Percentiles rank a stretch among this genome's conserved stretches.
phyloP scores from a whole-genome alignment of 2,888 invertebrate genomes.

The Diabrotica balteata region DNA sequence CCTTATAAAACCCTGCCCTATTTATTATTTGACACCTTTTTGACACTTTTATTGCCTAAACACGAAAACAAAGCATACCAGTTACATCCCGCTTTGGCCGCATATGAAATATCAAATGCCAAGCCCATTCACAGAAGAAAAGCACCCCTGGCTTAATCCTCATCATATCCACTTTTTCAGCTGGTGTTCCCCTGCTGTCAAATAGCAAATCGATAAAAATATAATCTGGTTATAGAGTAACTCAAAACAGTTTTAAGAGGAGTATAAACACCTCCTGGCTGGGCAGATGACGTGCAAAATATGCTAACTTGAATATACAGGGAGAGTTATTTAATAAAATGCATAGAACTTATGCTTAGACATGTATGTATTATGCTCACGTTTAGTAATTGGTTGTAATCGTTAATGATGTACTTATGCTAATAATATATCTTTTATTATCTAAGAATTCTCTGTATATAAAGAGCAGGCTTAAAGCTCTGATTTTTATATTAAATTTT shows the following conservation, averaged over 20 bases:
- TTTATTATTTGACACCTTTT: no score
- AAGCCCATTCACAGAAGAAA: slow-evolving; percentile 1
- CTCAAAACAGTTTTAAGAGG: slow-evolving; percentile 35
- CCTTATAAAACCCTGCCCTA: no score
- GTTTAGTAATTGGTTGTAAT: no score
- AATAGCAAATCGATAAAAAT: slow-evolving; percentile 21
- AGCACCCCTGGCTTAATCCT: neutral
- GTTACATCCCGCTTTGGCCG: slow-evolving; percentile 1
- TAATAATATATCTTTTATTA: no score
- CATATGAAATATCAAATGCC: slow-evolving; percentile 2
- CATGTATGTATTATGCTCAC: no score
- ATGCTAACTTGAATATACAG: slow-evolving; percentile 28
- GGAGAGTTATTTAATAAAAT: neutral
- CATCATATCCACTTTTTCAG: slow-evolving; percentile 8
- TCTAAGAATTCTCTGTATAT: no score
- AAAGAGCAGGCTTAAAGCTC: no score
- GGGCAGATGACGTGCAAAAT: slow-evolving; percentile 48
- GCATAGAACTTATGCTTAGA: no score
- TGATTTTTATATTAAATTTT: no score
- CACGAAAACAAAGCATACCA: slow-evolving; percentile 1
- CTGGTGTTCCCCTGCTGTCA: slow-evolving; percentile 8
- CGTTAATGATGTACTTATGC: no score
- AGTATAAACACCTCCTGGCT: slow-evolving; percentile 48
- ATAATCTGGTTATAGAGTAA: slow-evolving; percentile 42
- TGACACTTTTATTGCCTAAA: no score